These are phyloP conservation scores for Sander lucioperca DNA, from an alignment of 2,113 vertebrate species.

Conservation along the genomic window DNA sequence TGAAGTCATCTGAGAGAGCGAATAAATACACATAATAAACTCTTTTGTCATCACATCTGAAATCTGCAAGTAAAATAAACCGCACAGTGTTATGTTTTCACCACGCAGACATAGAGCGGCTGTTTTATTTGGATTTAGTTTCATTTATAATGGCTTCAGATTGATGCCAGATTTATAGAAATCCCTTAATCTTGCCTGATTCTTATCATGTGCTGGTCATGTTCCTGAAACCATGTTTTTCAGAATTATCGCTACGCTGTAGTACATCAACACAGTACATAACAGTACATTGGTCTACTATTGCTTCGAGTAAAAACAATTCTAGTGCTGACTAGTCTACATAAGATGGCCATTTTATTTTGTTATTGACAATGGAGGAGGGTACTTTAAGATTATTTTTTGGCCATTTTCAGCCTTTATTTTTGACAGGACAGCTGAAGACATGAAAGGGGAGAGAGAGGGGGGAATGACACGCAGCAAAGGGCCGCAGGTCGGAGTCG, in stretches of 20 bases:
- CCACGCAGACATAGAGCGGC: conserved; percentile 23
- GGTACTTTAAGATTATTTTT: not conserved
- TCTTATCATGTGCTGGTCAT: conserved; percentile 69
- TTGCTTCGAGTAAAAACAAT: not conserved
- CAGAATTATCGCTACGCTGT: conserved; percentile 20
- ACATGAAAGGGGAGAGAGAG: too few relatives aligned
- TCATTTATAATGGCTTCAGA: conserved; percentile 55
- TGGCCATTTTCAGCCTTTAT: too few relatives aligned
- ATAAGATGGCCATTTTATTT: not conserved
- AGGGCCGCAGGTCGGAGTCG: too few relatives aligned
- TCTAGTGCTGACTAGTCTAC: not conserved
- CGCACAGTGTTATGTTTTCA: conserved; percentile 30
- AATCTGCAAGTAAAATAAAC: conserved; percentile 63
- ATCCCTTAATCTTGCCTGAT: conserved; percentile 75
- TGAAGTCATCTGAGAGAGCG: conserved; percentile 31
- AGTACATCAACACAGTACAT: too few relatives aligned
- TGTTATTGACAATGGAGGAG: not conserved
- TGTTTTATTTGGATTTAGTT: conserved; percentile 66
- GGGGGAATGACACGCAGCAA: too few relatives aligned
- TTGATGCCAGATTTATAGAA: conserved; percentile 71
- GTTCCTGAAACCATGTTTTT: conserved; percentile 55
- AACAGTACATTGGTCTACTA: conserved; percentile 19
- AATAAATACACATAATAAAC: conserved; percentile 39
- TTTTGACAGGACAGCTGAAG: too few relatives aligned
- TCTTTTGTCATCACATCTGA: conserved; percentile 42